Base-by-base conservation (phyloP, 2,888 invertebrate genomes). In the Agrotis puta region DNA sequence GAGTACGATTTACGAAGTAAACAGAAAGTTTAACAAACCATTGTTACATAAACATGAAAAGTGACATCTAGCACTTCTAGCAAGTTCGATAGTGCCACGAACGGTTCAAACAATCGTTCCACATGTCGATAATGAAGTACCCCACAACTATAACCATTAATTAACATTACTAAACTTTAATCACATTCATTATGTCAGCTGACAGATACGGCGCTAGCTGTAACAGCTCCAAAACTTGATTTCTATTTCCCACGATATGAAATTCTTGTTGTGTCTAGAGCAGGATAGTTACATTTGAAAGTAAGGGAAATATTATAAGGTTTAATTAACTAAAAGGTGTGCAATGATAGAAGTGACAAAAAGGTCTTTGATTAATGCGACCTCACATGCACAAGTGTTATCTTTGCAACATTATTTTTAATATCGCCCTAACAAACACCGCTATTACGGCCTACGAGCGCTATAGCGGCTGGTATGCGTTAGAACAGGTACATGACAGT, bases 181-280 rank as follows among this genome's bases (percentile, higher is more conserved):
- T 73, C 39, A 59, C 56, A 56, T 47, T 65, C 33, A 59, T 64
- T 67, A 70, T 70, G 63, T 71, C 59, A 64, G 43, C 54, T 66
- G 50, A 56, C 51, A 56, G 43, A 69, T 68, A 33, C 33, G 9
- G 33, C 45, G 33, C 43, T 61, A 66, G 50, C 72, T 68, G 50
- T 75, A 53, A 50, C 53, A 51, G 27, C 39, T 56, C 50, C 53
- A 50, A 70, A 68, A 68, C 58, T 51, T 64, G 56, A 70, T 81
- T 81, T 81, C 67, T 81, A 81, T 74, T 81, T 81, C 70, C 59
- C 79, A 78, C 82, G 74, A 58, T 64, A 24, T 57, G 16, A 59
- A 65, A 70, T 77, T 59, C 50, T 65, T 50, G 27, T 56, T 59
- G 57, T 58, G 54, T 66, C 27, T 66, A 63, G 7, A 56, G 65